Evolutionary conservation across 2,888 invertebrate genomes (phyloP), one percentile per base, ranked within the genome.

Genomic region (Ennomos quercinarius): DNA sequence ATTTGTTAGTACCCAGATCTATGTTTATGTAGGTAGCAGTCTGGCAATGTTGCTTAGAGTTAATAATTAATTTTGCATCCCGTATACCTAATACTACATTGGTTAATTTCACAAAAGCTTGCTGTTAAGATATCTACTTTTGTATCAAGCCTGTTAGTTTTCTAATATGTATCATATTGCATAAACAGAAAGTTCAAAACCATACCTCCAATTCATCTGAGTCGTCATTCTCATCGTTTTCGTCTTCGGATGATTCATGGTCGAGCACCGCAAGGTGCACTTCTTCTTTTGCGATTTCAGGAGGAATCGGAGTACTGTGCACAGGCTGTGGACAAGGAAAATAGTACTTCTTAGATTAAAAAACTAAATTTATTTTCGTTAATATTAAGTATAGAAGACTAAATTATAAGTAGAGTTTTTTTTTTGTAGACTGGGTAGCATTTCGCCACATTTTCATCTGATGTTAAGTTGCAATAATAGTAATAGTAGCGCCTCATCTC

Each of bases 141-240:
- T 2, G 1, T 17, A 17, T 45, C 2, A 42, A 45, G 36, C 35
- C 40, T 27, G 40, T 57, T 57, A 51, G 35, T 57, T 27, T n/a
- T 41, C 41, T n/a, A 36, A 13, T 8, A 8, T 36, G 12, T 38
- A 27, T 43, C 39, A 49, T 9, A 44, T 10, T 38, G 57, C 45
- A 52, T 57, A 61, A 48, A 53, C 43, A 52, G 52, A 59, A 48
- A 55, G 44, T 49, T 55, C 27, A 42, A 63, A 47, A 40, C 13
- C 67, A 68, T 88, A 95, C 95, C 89, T 94, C 94, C 66, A 95
- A 88, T 71, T 94, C 94, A 66, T 95, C 96, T 46, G 95, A 95
- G 70, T 95, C 95, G 56, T 94, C 95, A 68, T 94, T 94, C 35
- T 94, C 94, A 61, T 95, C 95, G 76, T 93, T 94, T 76, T 94